Base-by-base conservation (phyloP, 2,888 invertebrate genomes). In the Drosophila fungiperda region DNA sequence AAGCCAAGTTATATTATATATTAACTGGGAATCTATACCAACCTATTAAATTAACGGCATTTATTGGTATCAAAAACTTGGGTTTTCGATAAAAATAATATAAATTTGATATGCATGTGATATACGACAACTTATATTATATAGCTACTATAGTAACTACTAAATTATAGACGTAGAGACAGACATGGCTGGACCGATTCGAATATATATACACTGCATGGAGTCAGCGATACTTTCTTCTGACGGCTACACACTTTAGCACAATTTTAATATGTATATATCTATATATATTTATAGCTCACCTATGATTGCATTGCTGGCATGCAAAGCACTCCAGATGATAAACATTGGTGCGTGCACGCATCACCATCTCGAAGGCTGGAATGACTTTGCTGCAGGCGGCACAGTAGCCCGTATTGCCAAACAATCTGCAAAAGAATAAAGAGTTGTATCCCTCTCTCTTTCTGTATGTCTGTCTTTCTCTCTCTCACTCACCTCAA, bases 341-440 rank as follows among this genome's bases (percentile, higher is more conserved):
- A 93, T 99, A 99, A 74, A 99, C 99, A 92, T 99, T 99, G 93
- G 96, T 97, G 89, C 98, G 96, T 53, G 99, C 99, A 83, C 99
- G 95, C 99, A 99, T 99, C 86, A 99, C 99, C 98, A 99, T 98
- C 94, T 99, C 99, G 93, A 99, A 99, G 60, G 99, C 99, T 4
- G 99, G 99, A 92, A 99, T 99, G 92, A 98, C 97, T 94, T 99
- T 99, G 93, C 97, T 97, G 94, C 99, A 99, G 26, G 99, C 99
- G 36, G 99, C 97, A 94, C 99, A 99, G 94, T 97, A 97, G 35
- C 99, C 99, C 20, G 98, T 98, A 92, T 97, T 97, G 64, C 99
- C 99, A 92, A 99, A 99, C 92, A 99, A 94, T 94, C 97, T 97
- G 93, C 7, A 89, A 90, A 52, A 49, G 23, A 45, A 55, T 50